Conservation (phyloP, 1,140 invertebrate genomes). For the Carposina sasakii region DNA sequence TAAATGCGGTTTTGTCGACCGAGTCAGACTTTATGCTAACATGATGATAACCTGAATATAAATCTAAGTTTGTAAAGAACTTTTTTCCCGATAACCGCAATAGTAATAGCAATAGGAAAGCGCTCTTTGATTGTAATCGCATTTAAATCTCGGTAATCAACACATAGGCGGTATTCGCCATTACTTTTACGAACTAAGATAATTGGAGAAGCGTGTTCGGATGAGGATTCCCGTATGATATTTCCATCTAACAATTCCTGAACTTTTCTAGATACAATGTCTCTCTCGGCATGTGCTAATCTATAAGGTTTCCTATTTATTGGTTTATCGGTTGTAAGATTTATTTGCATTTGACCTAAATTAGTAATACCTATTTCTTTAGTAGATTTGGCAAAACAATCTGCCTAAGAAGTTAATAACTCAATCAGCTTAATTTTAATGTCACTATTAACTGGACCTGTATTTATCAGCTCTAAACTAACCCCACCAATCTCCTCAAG, state of each 20-base stretch:
- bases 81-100: neutral
- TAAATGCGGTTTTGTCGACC: neutral
- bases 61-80: neutral
- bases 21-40: neutral
- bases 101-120: neutral
- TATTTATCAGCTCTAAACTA: neutral
- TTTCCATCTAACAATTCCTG: constrained; percentile 14
- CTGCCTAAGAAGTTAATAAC: constrained; percentile 12
- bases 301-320: constrained; percentile 25
- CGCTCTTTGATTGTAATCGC: neutral
- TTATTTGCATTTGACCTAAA: constrained; percentile 22
- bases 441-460: neutral
- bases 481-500: neutral
- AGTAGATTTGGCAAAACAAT: constrained; percentile 21
- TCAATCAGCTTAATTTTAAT: neutral
- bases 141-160: neutral
- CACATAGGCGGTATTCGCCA: neutral
- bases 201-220: neutral
- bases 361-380: constrained; percentile 14
- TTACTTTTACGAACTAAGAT: neutral
- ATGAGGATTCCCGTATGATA: neutral
- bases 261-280: constrained; percentile 20
- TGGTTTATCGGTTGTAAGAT: constrained; percentile 17
- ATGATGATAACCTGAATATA: neutral
- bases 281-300: constrained; percentile 20